Conservation (phyloP, 2,888 invertebrate species). For the Synanthedon myopaeformis region DNA sequence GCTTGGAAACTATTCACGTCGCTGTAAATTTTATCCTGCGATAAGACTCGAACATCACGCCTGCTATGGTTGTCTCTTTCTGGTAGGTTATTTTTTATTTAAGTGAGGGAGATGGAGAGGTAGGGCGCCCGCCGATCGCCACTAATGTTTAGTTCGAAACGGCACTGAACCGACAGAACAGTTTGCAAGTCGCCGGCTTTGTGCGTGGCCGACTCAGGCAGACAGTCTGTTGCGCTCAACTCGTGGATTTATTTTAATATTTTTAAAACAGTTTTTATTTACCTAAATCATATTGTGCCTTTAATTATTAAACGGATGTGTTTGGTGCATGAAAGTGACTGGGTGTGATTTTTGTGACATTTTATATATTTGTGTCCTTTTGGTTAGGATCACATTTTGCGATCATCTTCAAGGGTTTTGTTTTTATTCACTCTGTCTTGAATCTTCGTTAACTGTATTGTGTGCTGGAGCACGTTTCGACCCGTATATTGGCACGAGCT, state of each 20-base stretch:
- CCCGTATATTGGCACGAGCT: conserved; percentile 64
- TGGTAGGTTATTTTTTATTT: conserved; percentile 23
- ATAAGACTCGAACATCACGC: conserved; percentile 46
- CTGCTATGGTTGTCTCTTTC: conserved; percentile 41
- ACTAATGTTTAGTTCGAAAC: conserved; percentile 56
- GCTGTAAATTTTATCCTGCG: conserved; percentile 62
- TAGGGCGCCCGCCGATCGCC: conserved; percentile 59
- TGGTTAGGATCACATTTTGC: conserved; percentile 48
- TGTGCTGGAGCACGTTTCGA: conserved; percentile 47
- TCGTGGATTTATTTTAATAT: conserved; percentile 46
- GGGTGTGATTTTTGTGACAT: conserved; percentile 41
- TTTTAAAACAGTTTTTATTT: conserved; percentile 41
- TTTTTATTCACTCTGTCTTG: conserved; percentile 22
- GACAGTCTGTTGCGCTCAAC: conserved; percentile 56
- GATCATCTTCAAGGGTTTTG: conserved; percentile 32
- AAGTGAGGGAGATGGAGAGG: conserved; percentile 57
- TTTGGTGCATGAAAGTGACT: conserved; percentile 51
- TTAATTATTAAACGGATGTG: conserved; percentile 55
- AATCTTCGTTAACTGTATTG: conserved; percentile 44
- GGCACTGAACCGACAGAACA: conserved; percentile 46
- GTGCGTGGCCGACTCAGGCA: conserved; percentile 55
- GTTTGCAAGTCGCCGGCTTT: conserved; percentile 68
- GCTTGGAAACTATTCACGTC: conserved; percentile 58
- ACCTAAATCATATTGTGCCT: conserved; percentile 51
- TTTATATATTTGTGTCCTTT: conserved; percentile 59